phyloP scores from a whole-genome alignment of 2,888 invertebrate species.

The Rotaria macrura region DNA sequence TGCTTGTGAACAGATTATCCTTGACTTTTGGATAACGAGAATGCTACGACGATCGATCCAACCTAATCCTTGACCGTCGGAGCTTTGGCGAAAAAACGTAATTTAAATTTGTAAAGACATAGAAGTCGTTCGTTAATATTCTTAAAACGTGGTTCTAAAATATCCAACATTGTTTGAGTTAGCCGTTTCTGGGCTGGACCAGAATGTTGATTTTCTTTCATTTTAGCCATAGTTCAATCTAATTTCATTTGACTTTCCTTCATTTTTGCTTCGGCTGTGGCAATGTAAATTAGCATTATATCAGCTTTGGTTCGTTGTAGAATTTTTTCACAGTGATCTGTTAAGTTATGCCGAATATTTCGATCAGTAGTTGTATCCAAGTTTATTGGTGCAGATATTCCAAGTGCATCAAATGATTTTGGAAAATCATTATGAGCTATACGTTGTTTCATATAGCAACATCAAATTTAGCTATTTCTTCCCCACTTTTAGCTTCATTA shows the following conservation, averaged over 20 bases:
- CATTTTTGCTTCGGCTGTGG: not conserved
- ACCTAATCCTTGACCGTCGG: not conserved
- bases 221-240: not conserved
- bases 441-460: not conserved
- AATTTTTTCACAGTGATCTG: not conserved
- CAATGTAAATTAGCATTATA: not conserved
- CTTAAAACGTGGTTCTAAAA: not conserved
- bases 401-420: not conserved
- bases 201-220: not conserved
- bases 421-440: not conserved
- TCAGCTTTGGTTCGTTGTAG: not conserved
- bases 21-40: not conserved
- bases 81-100: not conserved
- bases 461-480: not conserved
- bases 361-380: not conserved
- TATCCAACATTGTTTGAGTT: not conserved
- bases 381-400: not conserved
- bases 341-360: not conserved
- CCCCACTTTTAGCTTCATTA: not conserved
- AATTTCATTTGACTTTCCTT: not conserved
- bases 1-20: not conserved
- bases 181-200: not conserved
- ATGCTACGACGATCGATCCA: not conserved
- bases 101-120: not conserved
- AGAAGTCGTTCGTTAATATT: not conserved